Percentiles rank a stretch among this genome's conserved stretches.
These are phyloP conservation scores for Eucidaris tribuloides DNA, from an alignment of 35 echinoderm and acorn worm genomes.

Conservation along the genomic window DNA sequence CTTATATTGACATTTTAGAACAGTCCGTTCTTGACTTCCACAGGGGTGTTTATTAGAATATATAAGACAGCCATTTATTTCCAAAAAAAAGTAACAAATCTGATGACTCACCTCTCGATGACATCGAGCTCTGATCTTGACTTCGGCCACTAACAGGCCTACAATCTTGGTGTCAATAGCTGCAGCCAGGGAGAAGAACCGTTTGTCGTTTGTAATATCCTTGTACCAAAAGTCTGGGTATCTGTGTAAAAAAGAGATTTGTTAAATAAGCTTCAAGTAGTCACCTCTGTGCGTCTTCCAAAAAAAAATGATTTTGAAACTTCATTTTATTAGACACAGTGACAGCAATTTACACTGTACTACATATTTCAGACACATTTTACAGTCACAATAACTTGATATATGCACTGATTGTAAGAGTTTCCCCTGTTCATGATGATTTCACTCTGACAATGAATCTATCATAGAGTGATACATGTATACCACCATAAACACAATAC, in stretches of 20 bases:
- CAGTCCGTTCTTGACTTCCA: no score
- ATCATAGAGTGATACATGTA: not conserved
- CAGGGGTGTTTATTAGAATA: no score
- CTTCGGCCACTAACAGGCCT: constrained; percentile 87
- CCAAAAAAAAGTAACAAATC: not conserved
- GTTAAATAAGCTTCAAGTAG: no score
- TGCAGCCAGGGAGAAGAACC: constrained; percentile 93
- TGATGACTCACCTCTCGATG: constrained; percentile 75
- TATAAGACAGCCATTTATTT: not conserved
- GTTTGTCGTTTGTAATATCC: constrained; percentile 88
- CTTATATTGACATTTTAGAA: no score
- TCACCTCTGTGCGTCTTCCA: no score
- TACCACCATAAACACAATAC: not conserved
- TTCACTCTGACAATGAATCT: not conserved
- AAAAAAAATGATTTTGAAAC: no score
- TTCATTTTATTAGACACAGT: no score
- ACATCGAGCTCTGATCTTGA: constrained; percentile 79
- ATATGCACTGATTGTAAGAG: not conserved
- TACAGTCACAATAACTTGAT: not conserved
- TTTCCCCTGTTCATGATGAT: not conserved
- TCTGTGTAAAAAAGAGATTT: constrained; percentile 19
- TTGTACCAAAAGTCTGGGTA: constrained; percentile 97
- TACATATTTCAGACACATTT: not conserved
- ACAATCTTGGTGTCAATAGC: constrained; percentile 73
- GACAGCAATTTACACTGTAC: not conserved